Evolutionary conservation across 2,113 vertebrate genomes (phyloP), one percentile per base, ranked within the genome.

Genomic region (Tachysurus fulvidraco): DNA sequence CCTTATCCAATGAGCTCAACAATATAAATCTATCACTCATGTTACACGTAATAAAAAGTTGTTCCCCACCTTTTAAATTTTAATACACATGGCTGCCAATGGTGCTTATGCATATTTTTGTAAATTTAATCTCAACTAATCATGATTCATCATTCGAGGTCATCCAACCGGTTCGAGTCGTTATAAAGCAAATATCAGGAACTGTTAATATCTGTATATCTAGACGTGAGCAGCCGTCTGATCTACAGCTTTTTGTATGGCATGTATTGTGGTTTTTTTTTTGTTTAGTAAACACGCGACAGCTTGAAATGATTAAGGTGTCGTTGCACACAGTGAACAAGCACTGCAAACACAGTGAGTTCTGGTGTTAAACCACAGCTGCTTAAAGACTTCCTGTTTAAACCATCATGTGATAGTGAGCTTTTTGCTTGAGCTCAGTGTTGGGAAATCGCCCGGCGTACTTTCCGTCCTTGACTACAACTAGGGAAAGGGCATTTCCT

Each of bases 281-380:
- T 2, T 19, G 41, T 30, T 46, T 9, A 81, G 0, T 25, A 16
- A 71, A 14, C 41, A 52, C 25, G 55, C 14, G 71, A 7, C 59
- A 78, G 46, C n/a, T 54, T 41, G n/a, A 67, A 80, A 36, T 4
- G 10, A 14, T 69, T 55, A 62, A 69, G 44, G 9, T 10, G 1
- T 21, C 41, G 30, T 13, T 55, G 30, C 62, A 69, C 25, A 14
- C 44, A 81, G 21, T 8, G 52, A n/a, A 25, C 30, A 59, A 46
- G 44, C 44, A 36, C 60, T 44, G 60, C 46, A 41, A 79, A 55
- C 84, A 41, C 59, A 21, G 21, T 65, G 14, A 14, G 54, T 19
- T 12, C 23, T 71, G 52, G 65, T 71, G 85, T 82, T 21, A 87
- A 60, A 87, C 88, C 86, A 78, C 69, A 87, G 69, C 86, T 9